Base-by-base conservation (phyloP, 2,113 vertebrate genomes). In the Malaclemys terrapin region DNA sequence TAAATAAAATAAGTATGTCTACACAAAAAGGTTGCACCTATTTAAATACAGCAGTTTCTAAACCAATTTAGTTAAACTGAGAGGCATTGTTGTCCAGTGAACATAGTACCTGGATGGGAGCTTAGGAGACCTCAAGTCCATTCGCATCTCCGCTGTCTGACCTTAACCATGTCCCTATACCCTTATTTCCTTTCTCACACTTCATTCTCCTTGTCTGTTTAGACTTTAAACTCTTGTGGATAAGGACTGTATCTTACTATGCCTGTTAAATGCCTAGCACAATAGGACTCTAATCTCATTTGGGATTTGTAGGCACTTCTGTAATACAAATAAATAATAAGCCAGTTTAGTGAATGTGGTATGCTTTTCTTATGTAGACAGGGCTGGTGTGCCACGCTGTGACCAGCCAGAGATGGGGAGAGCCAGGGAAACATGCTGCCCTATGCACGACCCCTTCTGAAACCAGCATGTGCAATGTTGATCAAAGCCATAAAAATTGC, bases 1-100 rank as follows among this genome's bases (percentile, higher is more conserved):
- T 31, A 90, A 94, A 95, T 3, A 93, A 72, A 96, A 91, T n/a
- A 4, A 62, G 35, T 91, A 57, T 47, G 65, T 27, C 42, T 85
- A 3, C 42, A 59, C 47, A 17, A 81, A 85, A 27, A 84, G 10
- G 10, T 79, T 84, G 22, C 20, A 22, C 14, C 20, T 50, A 52
- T 42, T 9, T 11, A 25, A n/a, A 82, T 65, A 81, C 7, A 76
- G 17, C n/a, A 13, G 3, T 49, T 90, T 69, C 56, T 91, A 56
- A 89, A 62, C 38, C 3, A 25, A 3, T 11, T 54, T 13, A 84
- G 17, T 65, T 57, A 45, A 6, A 24, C 3, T 75, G 2, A 89
- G 94, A 93, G 56, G 27, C 1, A 22, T 25, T 69, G 65, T n/a
- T 19, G 17, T 69, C 35, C 65, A 20, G 9, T 69, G 17, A n/a